Evolutionary conservation across 2,888 invertebrate genomes (phyloP).

Genomic region (Callyntrura guangdongensis): DNA sequence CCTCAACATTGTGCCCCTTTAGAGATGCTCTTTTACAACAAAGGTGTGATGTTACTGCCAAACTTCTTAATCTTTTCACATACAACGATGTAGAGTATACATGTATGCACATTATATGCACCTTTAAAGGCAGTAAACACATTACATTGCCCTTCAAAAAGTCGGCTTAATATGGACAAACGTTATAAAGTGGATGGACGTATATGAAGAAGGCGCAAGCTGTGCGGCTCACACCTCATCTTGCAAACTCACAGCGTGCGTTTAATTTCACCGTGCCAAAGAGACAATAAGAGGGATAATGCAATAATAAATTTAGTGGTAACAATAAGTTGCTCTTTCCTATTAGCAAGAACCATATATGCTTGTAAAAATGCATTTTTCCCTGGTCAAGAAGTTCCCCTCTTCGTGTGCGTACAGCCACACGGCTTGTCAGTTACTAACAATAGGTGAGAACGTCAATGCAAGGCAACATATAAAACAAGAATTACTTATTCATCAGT

Average conservation of each 20-base stretch:
- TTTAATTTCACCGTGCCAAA: slow-evolving; percentile 73
- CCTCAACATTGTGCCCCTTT: background rate
- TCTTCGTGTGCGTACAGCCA: too few species aligned
- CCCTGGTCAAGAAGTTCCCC: background rate
- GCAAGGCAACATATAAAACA: too few species aligned
- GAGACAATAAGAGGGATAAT: slow-evolving; percentile 58
- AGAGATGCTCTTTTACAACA: background rate
- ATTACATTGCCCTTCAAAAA: background rate
- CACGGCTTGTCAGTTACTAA: too few species aligned
- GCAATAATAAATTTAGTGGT: slow-evolving; percentile 23
- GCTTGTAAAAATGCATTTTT: background rate
- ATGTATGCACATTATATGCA: background rate
- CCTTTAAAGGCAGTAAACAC: background rate
- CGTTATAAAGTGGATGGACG: slow-evolving; percentile 30
- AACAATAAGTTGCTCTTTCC: slow-evolving; percentile 12
- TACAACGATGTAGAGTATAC: too few species aligned
- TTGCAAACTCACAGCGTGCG: slow-evolving; percentile 66
- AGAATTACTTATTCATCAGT: background rate
- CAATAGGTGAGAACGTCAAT: too few species aligned
- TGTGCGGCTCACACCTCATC: slow-evolving; percentile 72
- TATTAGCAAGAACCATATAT: background rate
- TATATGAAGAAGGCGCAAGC: slow-evolving; percentile 63
- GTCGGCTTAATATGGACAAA: slow-evolving; percentile 47
- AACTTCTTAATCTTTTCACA: slow-evolving; percentile 11
- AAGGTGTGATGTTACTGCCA: slow-evolving; percentile 20